phyloP scores from a whole-genome alignment of 2,888 invertebrate genomes.

The Nemotelus nigrinus region DNA sequence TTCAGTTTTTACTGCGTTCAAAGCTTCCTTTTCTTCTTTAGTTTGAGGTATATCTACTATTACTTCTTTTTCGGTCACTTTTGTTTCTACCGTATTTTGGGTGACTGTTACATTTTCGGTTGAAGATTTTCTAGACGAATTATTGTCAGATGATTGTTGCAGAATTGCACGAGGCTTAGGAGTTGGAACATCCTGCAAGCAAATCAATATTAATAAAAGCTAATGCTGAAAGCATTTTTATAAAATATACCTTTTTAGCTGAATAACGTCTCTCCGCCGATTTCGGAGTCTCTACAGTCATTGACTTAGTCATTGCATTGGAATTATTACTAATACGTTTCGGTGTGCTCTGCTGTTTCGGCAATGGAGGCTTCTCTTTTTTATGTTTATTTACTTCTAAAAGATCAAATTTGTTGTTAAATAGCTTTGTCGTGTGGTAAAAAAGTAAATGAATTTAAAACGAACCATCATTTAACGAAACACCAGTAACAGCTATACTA shows the following conservation, averaged over 20 bases:
- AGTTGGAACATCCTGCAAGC: constrained; percentile 54
- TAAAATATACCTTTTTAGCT: constrained; percentile 57
- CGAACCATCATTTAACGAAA: constrained; percentile 69
- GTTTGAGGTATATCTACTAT: constrained; percentile 58
- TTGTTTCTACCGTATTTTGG: constrained; percentile 31
- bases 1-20: constrained; percentile 61
- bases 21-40: constrained; percentile 64
- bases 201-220: constrained; percentile 47
- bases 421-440: neutral
- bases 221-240: constrained; percentile 38
- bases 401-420: constrained; percentile 29
- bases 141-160: constrained; percentile 34
- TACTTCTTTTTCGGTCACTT: constrained; percentile 53
- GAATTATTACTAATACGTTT: constrained; percentile 57
- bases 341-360: constrained; percentile 64
- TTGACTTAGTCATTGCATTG: constrained; percentile 32
- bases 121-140: constrained; percentile 7
- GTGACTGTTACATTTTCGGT: constrained; percentile 22
- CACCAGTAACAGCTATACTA: constrained; percentile 86
- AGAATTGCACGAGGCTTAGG: constrained; percentile 52
- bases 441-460: constrained; percentile 47
- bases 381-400: constrained; percentile 57
- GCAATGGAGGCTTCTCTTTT: constrained; percentile 67
- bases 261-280: constrained; percentile 58
- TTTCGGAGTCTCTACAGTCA: constrained; percentile 26